A percentile compares a stretch with the other conserved stretches of the same genome.
phyloP scores from a whole-genome alignment of 2,888 invertebrate genomes.

The Tenthredo livida region DNA sequence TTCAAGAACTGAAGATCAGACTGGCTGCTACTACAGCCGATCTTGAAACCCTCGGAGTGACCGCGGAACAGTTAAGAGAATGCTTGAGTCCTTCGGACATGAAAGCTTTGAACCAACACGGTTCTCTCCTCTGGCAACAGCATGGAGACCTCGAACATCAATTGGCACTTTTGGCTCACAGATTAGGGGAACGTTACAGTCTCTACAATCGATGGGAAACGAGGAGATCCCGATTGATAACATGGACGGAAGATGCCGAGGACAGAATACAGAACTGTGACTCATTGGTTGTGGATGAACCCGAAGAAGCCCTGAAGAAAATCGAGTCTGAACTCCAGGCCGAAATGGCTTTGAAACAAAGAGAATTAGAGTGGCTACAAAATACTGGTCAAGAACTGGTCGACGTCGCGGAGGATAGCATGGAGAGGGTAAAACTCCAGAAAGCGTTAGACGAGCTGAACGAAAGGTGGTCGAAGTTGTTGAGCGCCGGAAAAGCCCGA shows the following conservation, averaged over 20 bases:
- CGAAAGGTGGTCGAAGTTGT: constrained; percentile 85
- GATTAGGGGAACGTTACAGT: constrained; percentile 87
- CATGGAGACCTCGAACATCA: constrained; percentile 91
- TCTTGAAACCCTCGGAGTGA: constrained; percentile 86
- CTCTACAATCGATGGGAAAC: constrained; percentile 86
- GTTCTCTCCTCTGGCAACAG: constrained; percentile 89
- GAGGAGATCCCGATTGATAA: constrained; percentile 83
- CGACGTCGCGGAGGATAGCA: constrained; percentile 82
- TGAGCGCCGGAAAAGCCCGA: constrained; percentile 83
- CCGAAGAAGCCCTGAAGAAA: constrained; percentile 86
- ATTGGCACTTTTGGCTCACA: constrained; percentile 85
- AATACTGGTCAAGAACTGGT: constrained; percentile 85
- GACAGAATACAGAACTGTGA: constrained; percentile 75
- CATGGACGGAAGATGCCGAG: constrained; percentile 87
- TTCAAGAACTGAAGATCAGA: constrained; percentile 82
- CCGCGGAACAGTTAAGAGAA: constrained; percentile 91
- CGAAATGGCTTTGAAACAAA: constrained; percentile 87
- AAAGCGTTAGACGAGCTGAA: constrained; percentile 82
- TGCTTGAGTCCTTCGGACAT: constrained; percentile 92
- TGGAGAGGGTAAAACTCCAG: constrained; percentile 82
- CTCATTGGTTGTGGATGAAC: constrained; percentile 80
- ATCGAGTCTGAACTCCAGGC: constrained; percentile 88
- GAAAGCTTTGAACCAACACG: constrained; percentile 88
- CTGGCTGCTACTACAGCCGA: constrained; percentile 82
- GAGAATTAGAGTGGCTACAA: constrained; percentile 89